These are phyloP conservation scores for Echeneis naucrates DNA, from an alignment of 2,797 vertebrate species.

Conservation along the genomic window DNA sequence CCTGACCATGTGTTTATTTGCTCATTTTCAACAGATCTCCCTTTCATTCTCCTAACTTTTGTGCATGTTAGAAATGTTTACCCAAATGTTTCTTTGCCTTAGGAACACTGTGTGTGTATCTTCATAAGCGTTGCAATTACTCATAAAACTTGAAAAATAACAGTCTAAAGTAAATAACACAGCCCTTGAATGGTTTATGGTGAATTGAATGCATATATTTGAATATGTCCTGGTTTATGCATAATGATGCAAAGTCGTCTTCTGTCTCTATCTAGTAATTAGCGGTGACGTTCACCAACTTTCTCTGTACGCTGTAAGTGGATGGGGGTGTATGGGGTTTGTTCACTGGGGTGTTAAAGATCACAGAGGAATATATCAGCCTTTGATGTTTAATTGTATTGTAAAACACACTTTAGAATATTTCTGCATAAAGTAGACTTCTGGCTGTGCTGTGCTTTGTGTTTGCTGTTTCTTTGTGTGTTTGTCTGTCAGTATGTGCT, in stretches of 20 bases:
- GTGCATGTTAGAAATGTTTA: slow-evolving; percentile 47
- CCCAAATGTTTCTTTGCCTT: slow-evolving; percentile 54
- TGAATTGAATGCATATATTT: slow-evolving; percentile 77
- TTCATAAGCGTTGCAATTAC: slow-evolving; percentile 63
- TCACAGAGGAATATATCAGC: slow-evolving; percentile 87
- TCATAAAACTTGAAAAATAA: slow-evolving; percentile 63
- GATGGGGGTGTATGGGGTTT: slow-evolving; percentile 77
- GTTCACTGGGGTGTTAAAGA: slow-evolving; percentile 85
- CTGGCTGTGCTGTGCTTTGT: slow-evolving; percentile 81
- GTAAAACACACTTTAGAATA: slow-evolving; percentile 89
- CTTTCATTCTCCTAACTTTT: slow-evolving; percentile 64
- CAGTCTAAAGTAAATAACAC: slow-evolving; percentile 72
- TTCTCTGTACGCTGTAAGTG: slow-evolving; percentile 79
- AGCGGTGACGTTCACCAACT: slow-evolving; percentile 84
- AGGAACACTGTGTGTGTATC: slow-evolving; percentile 28
- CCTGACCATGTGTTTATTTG: slow-evolving; percentile 63
- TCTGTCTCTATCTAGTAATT: slow-evolving; percentile 86
- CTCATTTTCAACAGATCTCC: slow-evolving; percentile 50
- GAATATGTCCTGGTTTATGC: slow-evolving; percentile 81
- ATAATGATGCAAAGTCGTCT: slow-evolving; percentile 81
- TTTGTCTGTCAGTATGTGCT: slow-evolving; percentile 72
- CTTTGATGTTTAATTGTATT: slow-evolving; percentile 91
- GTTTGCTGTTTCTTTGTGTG: slow-evolving; percentile 81
- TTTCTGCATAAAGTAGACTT: slow-evolving; percentile 86
- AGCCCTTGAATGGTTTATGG: slow-evolving; percentile 74